These are phyloP conservation scores for Ellobius talpinus DNA, from an alignment of 2,113 vertebrate genomes.

Conservation along the genomic window DNA sequence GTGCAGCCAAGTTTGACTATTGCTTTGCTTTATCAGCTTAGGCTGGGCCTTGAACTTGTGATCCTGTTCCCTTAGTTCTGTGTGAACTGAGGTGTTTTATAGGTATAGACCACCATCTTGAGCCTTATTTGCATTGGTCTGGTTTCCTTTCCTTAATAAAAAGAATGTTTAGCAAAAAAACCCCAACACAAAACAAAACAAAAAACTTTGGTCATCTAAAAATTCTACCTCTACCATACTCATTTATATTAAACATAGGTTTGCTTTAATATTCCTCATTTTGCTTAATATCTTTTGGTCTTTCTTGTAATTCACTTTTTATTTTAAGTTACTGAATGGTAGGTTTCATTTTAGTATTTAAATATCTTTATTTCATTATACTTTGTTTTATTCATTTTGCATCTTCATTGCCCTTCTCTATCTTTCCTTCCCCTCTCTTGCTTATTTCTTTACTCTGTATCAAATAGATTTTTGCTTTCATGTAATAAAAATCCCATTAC, in stretches of 20 bases:
- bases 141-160: neutral
- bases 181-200: neutral
- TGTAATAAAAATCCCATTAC: too few relatives aligned
- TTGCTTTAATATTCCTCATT: neutral
- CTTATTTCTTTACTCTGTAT: too few relatives aligned
- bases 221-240: neutral
- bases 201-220: neutral
- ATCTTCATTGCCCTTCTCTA: neutral
- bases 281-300: neutral
- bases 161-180: neutral
- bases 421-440: neutral
- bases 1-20: neutral
- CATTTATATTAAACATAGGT: neutral
- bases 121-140: neutral
- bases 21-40: neutral
- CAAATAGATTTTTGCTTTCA: too few relatives aligned
- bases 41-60: neutral
- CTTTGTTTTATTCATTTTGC: neutral
- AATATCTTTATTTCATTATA: neutral
- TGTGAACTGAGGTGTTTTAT: neutral
- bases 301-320: neutral
- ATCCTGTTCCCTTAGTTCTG: neutral
- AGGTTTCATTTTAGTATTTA: neutral
- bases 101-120: neutral
- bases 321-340: neutral